Evolutionary conservation across 2,113 vertebrate genomes (phyloP).

Genomic region (Hippocampus abdominalis): DNA sequence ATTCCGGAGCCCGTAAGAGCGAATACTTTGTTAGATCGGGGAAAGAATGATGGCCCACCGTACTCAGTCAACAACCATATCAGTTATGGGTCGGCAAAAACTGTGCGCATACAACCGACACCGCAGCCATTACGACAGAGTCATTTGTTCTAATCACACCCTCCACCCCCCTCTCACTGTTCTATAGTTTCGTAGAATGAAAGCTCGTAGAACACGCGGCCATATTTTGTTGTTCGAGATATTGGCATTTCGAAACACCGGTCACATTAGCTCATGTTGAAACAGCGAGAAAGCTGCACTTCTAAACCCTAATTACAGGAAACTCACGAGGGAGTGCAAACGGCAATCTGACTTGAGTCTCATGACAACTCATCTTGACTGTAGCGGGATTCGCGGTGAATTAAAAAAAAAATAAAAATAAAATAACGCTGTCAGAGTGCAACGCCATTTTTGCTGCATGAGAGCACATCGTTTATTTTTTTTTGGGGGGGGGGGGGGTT

Average conservation of each 20-base stretch:
- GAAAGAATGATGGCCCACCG: neutral
- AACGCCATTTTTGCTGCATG: conserved; percentile 4
- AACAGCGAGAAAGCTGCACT: neutral
- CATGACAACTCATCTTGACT: neutral
- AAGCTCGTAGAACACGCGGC: neutral
- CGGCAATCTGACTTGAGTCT: neutral
- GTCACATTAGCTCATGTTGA: neutral
- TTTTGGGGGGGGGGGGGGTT: too few relatives aligned
- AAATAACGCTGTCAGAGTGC: neutral
- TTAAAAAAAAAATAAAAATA: too few relatives aligned
- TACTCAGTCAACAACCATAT: neutral
- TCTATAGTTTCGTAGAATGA: neutral
- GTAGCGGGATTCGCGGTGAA: conserved; percentile 1
- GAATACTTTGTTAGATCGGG: neutral
- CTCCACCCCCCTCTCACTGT: neutral
- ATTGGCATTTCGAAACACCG: neutral
- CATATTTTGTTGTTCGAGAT: neutral
- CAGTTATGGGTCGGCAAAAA: neutral
- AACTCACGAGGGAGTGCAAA: neutral
- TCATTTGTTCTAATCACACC: neutral
- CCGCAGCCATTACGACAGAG: neutral
- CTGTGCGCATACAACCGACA: neutral
- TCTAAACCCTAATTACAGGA: conserved; percentile 6
- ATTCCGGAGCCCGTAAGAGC: neutral
- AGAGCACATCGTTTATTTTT: neutral